Evolutionary conservation across 2,113 vertebrate species (phyloP).

Genomic region (Aplodontia rufa): DNA sequence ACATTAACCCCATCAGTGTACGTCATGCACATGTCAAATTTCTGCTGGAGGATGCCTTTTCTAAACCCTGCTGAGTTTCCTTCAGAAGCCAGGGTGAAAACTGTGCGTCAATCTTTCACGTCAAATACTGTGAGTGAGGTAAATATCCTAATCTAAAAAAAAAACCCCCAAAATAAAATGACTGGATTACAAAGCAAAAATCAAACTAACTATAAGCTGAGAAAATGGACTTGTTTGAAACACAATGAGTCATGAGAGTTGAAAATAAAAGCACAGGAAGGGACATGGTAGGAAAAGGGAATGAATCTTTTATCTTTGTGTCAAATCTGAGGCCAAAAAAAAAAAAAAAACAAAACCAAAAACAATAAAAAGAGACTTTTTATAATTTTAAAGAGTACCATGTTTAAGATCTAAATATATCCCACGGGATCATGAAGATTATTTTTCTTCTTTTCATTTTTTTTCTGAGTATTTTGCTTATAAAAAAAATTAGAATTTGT

Average conservation of each 20-base stretch:
- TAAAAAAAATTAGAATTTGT: not conserved
- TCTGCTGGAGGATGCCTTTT: not conserved
- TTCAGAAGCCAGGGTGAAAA: not conserved
- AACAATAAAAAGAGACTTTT: not conserved
- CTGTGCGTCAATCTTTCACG: not conserved
- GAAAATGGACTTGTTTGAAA: not conserved
- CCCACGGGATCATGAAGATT: not conserved
- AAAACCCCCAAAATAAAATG: too few relatives aligned
- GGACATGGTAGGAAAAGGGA: not conserved
- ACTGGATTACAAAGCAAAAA: not conserved
- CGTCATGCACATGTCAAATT: not conserved
- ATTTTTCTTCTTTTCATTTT: not conserved
- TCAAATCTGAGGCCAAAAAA: not conserved
- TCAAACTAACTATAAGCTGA: not conserved
- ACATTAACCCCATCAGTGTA: rapidly evolving
- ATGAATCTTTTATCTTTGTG: not conserved
- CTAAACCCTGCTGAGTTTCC: not conserved
- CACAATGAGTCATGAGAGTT: not conserved
- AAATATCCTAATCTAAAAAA: not conserved
- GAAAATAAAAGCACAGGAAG: not conserved
- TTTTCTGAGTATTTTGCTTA: not conserved
- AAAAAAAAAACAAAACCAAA: not conserved
- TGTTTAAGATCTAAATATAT: not conserved
- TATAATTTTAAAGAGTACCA: not conserved
- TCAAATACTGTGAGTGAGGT: not conserved